Conservation (phyloP, 2,797 vertebrate genomes). For the Typhlichthys subterraneus region DNA sequence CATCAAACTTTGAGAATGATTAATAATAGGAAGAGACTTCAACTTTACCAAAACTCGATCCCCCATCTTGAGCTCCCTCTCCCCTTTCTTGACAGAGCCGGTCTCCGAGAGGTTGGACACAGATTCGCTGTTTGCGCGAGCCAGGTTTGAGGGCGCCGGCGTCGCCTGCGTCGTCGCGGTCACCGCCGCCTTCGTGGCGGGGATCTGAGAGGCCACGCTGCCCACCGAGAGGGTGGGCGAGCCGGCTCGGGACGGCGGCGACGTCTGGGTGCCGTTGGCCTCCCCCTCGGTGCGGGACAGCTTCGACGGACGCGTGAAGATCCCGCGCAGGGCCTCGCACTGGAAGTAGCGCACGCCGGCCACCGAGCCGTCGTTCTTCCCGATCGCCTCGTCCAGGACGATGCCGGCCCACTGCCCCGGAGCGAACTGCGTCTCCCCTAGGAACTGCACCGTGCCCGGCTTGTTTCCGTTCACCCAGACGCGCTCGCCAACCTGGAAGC, state of each 20-base stretch:
- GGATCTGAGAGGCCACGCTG: conserved; percentile 78
- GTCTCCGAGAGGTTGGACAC: conserved; percentile 95
- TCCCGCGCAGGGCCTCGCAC: conserved; percentile 91
- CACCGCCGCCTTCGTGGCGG: conserved; percentile 56
- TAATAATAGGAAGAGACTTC: not conserved
- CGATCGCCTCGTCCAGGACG: conserved; percentile 93
- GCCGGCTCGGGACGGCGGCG: conserved; percentile 78
- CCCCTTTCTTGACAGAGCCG: conserved; percentile 93
- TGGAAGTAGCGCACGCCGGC: conserved; percentile 96
- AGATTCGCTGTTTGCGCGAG: conserved; percentile 89
- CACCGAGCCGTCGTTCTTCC: conserved; percentile 96
- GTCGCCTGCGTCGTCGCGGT: conserved; percentile 59
- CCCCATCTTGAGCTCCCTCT: conserved; percentile 93
- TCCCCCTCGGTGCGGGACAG: conserved; percentile 88
- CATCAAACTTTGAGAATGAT: not conserved
- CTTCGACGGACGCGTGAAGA: conserved; percentile 96
- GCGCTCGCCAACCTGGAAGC: conserved; percentile 88
- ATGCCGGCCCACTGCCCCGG: conserved; percentile 98
- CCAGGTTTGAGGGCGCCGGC: conserved; percentile 83
- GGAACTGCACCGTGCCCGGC: conserved; percentile 91
- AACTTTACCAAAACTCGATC: conserved; percentile 93
- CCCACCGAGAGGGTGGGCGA: conserved; percentile 84
- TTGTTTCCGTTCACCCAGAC: conserved; percentile 99
- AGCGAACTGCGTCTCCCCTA: conserved; percentile 96
- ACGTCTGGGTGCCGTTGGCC: conserved; percentile 84